A percentile compares a stretch with the other conserved stretches of the same genome.
phyloP scores from a whole-genome alignment of 2,797 vertebrate species.

The Protonibea diacanthus region DNA sequence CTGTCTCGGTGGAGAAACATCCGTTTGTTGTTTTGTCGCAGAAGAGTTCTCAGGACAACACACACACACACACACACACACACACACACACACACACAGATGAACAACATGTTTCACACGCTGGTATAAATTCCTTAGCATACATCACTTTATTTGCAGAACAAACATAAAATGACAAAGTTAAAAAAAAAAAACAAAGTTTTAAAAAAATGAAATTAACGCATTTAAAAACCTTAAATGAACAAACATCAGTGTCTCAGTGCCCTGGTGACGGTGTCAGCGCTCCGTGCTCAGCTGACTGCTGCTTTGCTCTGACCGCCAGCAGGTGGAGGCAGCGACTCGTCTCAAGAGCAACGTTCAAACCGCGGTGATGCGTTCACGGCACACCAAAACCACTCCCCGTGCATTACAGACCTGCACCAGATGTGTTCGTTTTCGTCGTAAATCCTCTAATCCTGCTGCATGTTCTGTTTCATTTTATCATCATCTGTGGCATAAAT shows the following conservation, averaged over 20 bases:
- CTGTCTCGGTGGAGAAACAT: slow-evolving; percentile 87
- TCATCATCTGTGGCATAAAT: slow-evolving; percentile 5
- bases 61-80: background rate
- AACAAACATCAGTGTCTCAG: too few species aligned
- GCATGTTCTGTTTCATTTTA: slow-evolving; percentile 29
- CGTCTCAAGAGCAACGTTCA: slow-evolving; percentile 9
- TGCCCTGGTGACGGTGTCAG: background rate
- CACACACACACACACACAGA: slow-evolving; percentile 9
- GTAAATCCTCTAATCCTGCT: slow-evolving; percentile 14
- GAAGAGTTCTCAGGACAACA: slow-evolving; percentile 15
- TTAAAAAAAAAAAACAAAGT: background rate
- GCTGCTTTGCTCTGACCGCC: slow-evolving; percentile 57
- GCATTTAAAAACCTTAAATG: too few species aligned
- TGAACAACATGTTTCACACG: background rate
- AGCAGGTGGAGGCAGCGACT: slow-evolving; percentile 81
- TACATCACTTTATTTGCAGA: background rate
- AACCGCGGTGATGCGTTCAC: slow-evolving; percentile 47
- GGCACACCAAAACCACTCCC: slow-evolving; percentile 36
- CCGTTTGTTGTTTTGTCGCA: slow-evolving; percentile 90
- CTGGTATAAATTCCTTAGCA: background rate
- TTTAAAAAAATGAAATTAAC: background rate
- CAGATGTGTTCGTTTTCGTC: slow-evolving; percentile 16
- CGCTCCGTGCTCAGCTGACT: slow-evolving; percentile 7
- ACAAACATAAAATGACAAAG: background rate
- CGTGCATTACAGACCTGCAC: slow-evolving; percentile 9